Base-by-base conservation (phyloP, 2,888 invertebrate species). In the Lasioglossum figueresi region DNA sequence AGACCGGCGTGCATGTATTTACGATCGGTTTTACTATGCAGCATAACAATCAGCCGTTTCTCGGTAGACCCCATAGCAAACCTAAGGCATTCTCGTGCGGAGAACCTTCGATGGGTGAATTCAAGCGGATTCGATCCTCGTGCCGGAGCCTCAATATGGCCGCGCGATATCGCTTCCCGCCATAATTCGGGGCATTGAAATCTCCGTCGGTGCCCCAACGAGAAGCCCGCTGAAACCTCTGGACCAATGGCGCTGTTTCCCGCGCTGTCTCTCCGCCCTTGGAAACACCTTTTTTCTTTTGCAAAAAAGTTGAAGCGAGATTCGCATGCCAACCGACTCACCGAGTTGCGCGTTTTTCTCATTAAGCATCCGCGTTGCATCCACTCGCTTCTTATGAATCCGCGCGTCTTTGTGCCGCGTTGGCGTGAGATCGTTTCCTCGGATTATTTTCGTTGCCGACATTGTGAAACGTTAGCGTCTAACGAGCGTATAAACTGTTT, bases 241-340 rank as follows among this genome's bases (percentile, higher is more conserved):
- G 84, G 72, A 70, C 91, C 93, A 93, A 93, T 92, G 80, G 82
- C 72, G 82, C 63, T 34, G 84, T 82, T 91, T 93, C 91, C 91
- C 92, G 92, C 92, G 90, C 83, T 56, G 14, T 14, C 52, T 66
- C 48, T 5, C 81, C 78, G 88, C 81, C 85, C 85, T 88, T 88
- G 82, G 76, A 12, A 56, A 27, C 76, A 72, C 71, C 83, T 72
- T 80, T 59, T 78, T 84, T 80, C 79, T 87, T 74, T 70, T 79
- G 68, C n/a, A 27, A 83, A 78, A 78, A 79, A 72, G 59, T 66
- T 73, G 56, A 45, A 43, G 48, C 59, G 68, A 56, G 72, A 80
- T 74, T 63, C 81, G 72, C 86, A 87, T 82, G n/a, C 83, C 81
- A 70, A 52, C 80, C 88, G 72, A 83, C 80, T 86, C 88, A 85